Conservation (phyloP, 1,140 invertebrate genomes). For the Antheraea pernyi region DNA sequence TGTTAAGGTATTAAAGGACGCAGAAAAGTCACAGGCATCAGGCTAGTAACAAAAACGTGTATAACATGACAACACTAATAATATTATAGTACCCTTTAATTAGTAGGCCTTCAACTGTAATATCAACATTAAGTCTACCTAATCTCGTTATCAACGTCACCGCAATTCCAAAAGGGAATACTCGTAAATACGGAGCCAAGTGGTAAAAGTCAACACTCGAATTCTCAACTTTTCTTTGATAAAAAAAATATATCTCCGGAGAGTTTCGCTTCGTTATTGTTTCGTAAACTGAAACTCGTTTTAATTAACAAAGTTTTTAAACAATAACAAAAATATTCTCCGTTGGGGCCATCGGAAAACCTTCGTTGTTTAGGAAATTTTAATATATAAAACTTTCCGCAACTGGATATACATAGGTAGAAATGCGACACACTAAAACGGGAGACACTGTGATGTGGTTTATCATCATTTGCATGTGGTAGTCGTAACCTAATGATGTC, state of each 20-base stretch:
- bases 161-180: slow-evolving; percentile 24
- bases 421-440: too few relatives aligned
- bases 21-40: neutral
- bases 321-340: slow-evolving; percentile 23
- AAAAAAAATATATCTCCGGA: slow-evolving; percentile 24
- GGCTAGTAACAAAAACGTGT: neutral
- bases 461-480: too few relatives aligned
- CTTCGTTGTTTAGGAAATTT: neutral
- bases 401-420: too few relatives aligned
- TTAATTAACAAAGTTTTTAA: slow-evolving; percentile 48
- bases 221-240: slow-evolving; percentile 23
- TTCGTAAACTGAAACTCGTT: slow-evolving; percentile 35
- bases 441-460: too few relatives aligned
- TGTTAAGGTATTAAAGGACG: too few relatives aligned
- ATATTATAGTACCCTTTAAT: neutral
- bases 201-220: slow-evolving; percentile 21
- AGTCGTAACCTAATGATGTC: too few relatives aligned
- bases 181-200: slow-evolving; percentile 15
- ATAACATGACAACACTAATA: neutral
- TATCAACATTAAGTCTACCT: neutral
- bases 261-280: slow-evolving; percentile 23
- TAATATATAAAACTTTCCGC: neutral
- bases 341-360: neutral
- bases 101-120: neutral
- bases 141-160: slow-evolving; percentile 17